phyloP scores from a whole-genome alignment of 2,113 vertebrate genomes.

The Condylura cristata region DNA sequence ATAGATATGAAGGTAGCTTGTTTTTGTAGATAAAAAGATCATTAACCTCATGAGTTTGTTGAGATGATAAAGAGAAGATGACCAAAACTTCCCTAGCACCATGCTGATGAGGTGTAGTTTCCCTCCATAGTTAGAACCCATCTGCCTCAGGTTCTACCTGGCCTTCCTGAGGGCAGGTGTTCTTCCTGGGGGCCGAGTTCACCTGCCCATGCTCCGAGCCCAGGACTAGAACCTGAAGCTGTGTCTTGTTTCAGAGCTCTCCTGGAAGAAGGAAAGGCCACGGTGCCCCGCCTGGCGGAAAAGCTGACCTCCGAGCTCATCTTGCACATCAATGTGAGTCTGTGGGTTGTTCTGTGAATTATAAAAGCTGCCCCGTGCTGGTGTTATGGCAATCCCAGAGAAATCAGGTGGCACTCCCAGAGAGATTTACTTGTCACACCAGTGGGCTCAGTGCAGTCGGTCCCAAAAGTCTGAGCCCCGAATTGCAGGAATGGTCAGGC shows the following conservation, averaged over 20 bases:
- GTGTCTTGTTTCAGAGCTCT: not conserved
- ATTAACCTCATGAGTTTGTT: not conserved
- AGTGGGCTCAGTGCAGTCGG: too few relatives aligned
- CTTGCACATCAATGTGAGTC: slow-evolving; percentile 64
- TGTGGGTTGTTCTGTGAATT: fast-evolving
- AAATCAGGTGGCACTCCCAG: too few relatives aligned
- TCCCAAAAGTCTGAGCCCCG: too few relatives aligned
- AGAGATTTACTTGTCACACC: too few relatives aligned
- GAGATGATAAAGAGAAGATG: not conserved
- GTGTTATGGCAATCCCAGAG: too few relatives aligned
- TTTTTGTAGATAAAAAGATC: not conserved
- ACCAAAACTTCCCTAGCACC: not conserved
- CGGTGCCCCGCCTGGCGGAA: slow-evolving; percentile 62
- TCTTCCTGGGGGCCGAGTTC: too few relatives aligned
- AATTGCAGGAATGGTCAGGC: too few relatives aligned
- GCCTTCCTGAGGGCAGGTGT: too few relatives aligned
- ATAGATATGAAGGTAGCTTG: not conserved
- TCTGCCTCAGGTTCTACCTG: too few relatives aligned
- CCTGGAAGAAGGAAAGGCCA: slow-evolving; percentile 62
- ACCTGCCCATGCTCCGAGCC: not conserved
- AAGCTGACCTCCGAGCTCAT: slow-evolving; percentile 62
- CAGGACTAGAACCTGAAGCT: not conserved
- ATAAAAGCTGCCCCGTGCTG: not conserved
- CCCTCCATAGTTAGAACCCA: too few relatives aligned
- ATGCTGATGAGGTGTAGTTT: not conserved